Base-by-base conservation (phyloP, 2,888 invertebrate genomes). In the Xanthorhoe designata region DNA sequence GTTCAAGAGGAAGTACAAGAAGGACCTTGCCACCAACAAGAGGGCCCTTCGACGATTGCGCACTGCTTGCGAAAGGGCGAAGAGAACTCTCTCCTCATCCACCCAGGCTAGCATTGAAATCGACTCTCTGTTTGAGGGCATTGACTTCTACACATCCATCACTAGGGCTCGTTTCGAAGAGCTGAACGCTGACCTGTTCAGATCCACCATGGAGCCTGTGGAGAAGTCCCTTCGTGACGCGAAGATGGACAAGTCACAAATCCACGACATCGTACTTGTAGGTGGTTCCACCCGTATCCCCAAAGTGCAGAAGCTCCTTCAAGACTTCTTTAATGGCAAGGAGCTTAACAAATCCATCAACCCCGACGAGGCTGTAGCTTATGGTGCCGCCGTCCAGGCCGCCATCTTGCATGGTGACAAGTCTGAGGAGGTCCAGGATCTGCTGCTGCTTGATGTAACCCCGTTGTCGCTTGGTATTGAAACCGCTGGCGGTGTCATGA, bases 131-230 rank as follows among this genome's bases (percentile, higher is more conserved):
- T 98, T 95, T 80, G 98, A 99, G 88, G 99, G 99, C 71, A 96
- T 98, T 75, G 99, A 99, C 88, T 99, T 98, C 94, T 98, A 98
- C 93, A 98, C 98, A 0, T 97, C 96, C 59, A 97, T 99, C 85
- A 98, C 99, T n/a, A 95, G 99, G 79, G 99, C 99, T 66, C 96
- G 98, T 81, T 99, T 99, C 88, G 99, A 99, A 89, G 99, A 99
- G 87, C 94, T 99, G 82, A 98, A 98, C 88, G 97, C 98, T 10
- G 99, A 99, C 89, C 94, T 99, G 75, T 99, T 99, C 96, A 95
- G 98, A 73, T 96, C 97, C 69, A 99, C 99, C 69, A 96, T 99
- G 95, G 98, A 98, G 82, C 99, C 99, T 4, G 99, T 99, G 0
- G 99, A 99, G 92, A 99, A 99, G 92, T 96, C 99, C 5, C 94